Base-by-base conservation (phyloP, 1,140 invertebrate genomes). In the Sarcophaga peregrina region DNA sequence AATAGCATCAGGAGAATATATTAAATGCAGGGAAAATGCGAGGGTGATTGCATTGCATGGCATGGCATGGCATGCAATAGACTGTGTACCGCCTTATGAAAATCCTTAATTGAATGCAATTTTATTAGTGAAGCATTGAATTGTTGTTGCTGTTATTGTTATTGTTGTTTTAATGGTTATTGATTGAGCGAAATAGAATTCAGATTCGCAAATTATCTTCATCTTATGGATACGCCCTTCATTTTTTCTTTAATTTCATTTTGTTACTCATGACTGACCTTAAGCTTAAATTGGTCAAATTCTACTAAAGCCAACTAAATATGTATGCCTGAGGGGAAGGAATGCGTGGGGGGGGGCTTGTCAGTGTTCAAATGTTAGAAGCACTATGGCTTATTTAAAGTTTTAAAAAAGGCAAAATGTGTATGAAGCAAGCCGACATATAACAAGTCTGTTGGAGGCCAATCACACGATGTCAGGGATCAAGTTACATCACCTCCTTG, bases 101-200 rank as follows among this genome's bases (percentile, higher is more conserved):
- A 37, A 4, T 37, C n/a, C 17, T 68, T 68, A 68, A 68, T 68
- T 68, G 62, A 68, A 68, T 68, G 62, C 62, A 68, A 68, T 68
- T 68, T 68, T 17, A 68, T 68, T 68, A 68, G 17, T 37, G 4
- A 37, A 37, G 1, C 25, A 37, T 37, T 37, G 25, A 37, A 37
- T 37, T 37, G 25, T 37, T 37, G 25, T 37, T 37, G 25, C 4
- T 37, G 25, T 37, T 37, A 4, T 37, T 37, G 25, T 37, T 37
- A 37, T 37, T 37, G 4, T 37, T 37, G 25, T 37, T n/a, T n/a
- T n/a, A 37, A 37, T 37, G 25, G 4, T 37, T 37, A 37, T 37
- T 37, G 25, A 37, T 37, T 37, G 1, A 37, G 25, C 25, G 25
- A 37, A 37, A 37, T 37, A 37, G 25, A 37, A 37, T 37, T 37